Evolutionary conservation across 2,113 vertebrate genomes (phyloP).

Genomic region (Pachycephala philippinensis): DNA sequence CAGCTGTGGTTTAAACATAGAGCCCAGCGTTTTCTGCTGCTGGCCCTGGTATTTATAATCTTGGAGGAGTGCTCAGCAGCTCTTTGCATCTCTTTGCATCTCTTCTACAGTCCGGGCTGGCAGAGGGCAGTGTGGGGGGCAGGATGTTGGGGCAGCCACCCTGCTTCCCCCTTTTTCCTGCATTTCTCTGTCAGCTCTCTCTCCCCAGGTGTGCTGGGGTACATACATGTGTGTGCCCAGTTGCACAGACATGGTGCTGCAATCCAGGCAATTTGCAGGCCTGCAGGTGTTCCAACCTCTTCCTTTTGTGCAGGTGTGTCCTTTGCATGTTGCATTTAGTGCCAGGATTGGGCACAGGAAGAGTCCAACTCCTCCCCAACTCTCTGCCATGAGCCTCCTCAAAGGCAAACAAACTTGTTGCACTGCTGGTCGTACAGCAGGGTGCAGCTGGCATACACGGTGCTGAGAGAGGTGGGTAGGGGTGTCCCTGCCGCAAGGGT

Average conservation of each 20-base stretch:
- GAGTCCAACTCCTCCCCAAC: background rate
- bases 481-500: background rate
- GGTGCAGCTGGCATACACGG: fast-evolving
- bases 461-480: background rate
- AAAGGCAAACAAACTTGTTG: background rate
- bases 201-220: background rate
- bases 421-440: fast-evolving
- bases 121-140: background rate
- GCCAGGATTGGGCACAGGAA: background rate
- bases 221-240: fast-evolving
- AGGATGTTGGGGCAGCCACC: background rate
- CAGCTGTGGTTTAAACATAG: slow-evolving; percentile 53
- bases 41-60: background rate
- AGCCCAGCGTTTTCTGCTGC: background rate
- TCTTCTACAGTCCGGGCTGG: background rate
- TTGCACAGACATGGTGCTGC: background rate
- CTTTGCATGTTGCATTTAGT: background rate
- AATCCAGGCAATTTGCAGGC: background rate
- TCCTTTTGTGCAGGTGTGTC: background rate
- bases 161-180: background rate
- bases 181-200: no score
- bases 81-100: background rate
- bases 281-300: background rate
- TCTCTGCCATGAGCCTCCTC: background rate
- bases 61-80: background rate